Evolutionary conservation across 2,797 vertebrate species (phyloP).

Genomic region (Microchirus variegatus): DNA sequence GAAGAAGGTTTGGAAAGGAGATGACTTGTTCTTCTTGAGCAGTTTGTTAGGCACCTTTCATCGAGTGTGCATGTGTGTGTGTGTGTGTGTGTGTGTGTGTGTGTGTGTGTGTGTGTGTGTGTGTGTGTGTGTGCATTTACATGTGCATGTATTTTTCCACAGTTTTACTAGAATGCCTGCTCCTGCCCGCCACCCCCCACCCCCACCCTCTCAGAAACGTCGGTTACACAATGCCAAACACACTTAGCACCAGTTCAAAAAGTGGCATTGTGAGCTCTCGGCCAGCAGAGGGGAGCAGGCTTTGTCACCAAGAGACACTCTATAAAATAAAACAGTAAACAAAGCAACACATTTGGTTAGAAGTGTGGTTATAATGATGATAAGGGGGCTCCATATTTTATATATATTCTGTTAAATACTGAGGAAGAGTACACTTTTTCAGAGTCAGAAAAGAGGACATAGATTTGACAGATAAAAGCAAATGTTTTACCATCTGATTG

Average conservation of each 20-base stretch:
- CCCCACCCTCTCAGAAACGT: slow-evolving; percentile 22
- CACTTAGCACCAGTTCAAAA: slow-evolving; percentile 31
- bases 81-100: slow-evolving; percentile 24
- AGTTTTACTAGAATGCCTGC: slow-evolving; percentile 9
- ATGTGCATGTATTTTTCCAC: slow-evolving; percentile 12
- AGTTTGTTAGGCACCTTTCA: slow-evolving; percentile 17
- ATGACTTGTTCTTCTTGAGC: slow-evolving; percentile 33
- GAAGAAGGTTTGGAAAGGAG: slow-evolving; percentile 22
- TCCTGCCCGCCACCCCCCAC: not conserved
- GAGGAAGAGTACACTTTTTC: not conserved
- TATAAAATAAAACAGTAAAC: slow-evolving; percentile 31
- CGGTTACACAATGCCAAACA: slow-evolving; percentile 20
- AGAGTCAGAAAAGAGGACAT: no score
- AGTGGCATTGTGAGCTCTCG: slow-evolving; percentile 49
- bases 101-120: slow-evolving; percentile 22
- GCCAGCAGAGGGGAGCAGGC: slow-evolving; percentile 70
- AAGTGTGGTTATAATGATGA: not conserved
- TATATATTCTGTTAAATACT: not conserved
- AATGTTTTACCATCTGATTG: not conserved
- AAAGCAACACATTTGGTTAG: not conserved
- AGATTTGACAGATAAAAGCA: not conserved
- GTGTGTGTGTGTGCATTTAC: slow-evolving; percentile 24
- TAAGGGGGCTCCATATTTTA: not conserved
- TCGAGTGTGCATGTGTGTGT: slow-evolving; percentile 20
- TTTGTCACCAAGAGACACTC: slow-evolving; percentile 50